Conservation (phyloP, 2,888 invertebrate genomes). For the Folsomia candida region DNA sequence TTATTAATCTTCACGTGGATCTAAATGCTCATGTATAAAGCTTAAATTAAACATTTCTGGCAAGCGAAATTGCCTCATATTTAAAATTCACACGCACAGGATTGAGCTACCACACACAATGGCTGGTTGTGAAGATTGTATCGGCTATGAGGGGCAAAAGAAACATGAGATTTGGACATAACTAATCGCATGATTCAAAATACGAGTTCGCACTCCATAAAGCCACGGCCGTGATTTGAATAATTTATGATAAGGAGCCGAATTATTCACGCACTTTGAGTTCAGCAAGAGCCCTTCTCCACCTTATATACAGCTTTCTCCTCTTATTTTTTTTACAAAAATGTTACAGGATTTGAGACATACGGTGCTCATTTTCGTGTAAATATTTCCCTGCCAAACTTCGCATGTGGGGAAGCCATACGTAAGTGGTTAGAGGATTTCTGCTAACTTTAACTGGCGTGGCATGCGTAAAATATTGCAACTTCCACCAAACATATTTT, state of each 20-base stretch:
- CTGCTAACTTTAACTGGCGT: background rate
- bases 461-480: background rate
- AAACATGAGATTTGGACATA: background rate
- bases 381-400: background rate
- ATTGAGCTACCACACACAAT: background rate
- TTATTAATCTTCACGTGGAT: constrained; percentile 5
- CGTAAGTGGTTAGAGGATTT: background rate
- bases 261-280: constrained; percentile 39
- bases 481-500: background rate
- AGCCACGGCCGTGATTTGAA: constrained; percentile 47
- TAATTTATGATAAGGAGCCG: constrained; percentile 43
- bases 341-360: too few species aligned
- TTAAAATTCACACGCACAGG: background rate
- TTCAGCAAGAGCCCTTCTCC: background rate
- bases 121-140: background rate
- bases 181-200: background rate
- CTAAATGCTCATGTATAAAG: background rate
- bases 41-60: background rate
- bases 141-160: background rate
- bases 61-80: background rate
- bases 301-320: background rate
- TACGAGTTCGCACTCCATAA: constrained; percentile 30
- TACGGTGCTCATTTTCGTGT: background rate
- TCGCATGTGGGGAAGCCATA: background rate
- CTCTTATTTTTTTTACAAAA: background rate